phyloP scores from a whole-genome alignment of 2,888 invertebrate genomes.

The Cataglyphis livida region DNA sequence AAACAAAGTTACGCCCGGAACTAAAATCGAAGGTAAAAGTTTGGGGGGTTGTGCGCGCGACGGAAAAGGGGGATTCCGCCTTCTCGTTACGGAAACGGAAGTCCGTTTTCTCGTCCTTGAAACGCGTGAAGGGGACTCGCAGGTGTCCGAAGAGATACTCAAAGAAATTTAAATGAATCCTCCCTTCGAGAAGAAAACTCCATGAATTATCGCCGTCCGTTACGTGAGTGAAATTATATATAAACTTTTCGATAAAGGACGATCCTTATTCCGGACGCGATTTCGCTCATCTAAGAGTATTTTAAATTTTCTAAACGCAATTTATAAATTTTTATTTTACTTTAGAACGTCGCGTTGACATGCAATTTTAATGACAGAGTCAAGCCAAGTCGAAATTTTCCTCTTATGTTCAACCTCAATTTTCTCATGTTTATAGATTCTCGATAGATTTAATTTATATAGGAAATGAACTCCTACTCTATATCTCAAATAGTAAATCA shows the following conservation, averaged over 20 bases:
- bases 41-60: background rate
- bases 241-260: background rate
- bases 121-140: constrained; percentile 2
- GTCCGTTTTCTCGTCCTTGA: constrained; percentile 5
- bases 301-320: background rate
- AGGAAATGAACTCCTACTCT: background rate
- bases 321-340: background rate
- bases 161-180: constrained; percentile 33
- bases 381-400: background rate
- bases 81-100: constrained; percentile 37
- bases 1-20: constrained; percentile 9
- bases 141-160: background rate
- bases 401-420: background rate
- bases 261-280: constrained; percentile 3
- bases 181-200: background rate
- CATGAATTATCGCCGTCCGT: constrained; percentile 4
- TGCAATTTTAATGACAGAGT: background rate
- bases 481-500: background rate
- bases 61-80: background rate
- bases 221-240: constrained; percentile 43
- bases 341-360: background rate
- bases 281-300: background rate
- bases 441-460: background rate
- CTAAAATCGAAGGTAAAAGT: constrained; percentile 32
- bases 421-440: too few relatives aligned